phyloP scores from a whole-genome alignment of 2,113 vertebrate genomes.

The Lamprotornis superbus region DNA sequence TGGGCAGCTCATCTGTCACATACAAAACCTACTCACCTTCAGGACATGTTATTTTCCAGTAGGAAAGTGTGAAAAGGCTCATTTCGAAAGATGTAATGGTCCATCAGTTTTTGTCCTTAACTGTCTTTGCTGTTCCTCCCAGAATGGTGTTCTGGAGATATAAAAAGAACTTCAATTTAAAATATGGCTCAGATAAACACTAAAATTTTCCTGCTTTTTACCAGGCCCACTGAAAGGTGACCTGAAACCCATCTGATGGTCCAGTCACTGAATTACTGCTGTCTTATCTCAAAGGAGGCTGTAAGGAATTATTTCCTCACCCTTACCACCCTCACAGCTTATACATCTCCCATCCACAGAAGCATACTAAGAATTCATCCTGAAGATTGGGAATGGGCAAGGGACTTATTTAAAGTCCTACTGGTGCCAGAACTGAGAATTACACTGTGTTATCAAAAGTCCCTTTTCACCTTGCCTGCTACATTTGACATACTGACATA shows the following conservation, averaged over 20 bases:
- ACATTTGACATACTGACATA: neutral
- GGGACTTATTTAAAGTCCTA: neutral
- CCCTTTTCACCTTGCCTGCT: neutral
- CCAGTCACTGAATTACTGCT: neutral
- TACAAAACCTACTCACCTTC: constrained; percentile 45
- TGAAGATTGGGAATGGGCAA: neutral
- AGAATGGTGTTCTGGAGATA: constrained; percentile 13
- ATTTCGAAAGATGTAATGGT: constrained; percentile 31
- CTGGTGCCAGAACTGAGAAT: neutral
- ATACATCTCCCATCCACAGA: neutral
- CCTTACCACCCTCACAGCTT: neutral
- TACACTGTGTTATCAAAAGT: neutral
- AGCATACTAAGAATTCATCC: neutral
- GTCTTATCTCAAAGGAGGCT: neutral
- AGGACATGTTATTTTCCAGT: neutral
- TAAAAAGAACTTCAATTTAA: constrained; percentile 10
- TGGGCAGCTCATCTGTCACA: neutral
- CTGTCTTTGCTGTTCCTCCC: neutral
- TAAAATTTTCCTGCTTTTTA: neutral
- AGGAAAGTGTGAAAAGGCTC: neutral
- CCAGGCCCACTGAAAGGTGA: neutral
- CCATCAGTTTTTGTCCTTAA: constrained; percentile 27
- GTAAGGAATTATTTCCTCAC: neutral
- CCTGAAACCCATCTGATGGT: neutral
- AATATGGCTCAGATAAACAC: neutral